Conservation (phyloP, 2,888 invertebrate species). For the Metellina segmentata region DNA sequence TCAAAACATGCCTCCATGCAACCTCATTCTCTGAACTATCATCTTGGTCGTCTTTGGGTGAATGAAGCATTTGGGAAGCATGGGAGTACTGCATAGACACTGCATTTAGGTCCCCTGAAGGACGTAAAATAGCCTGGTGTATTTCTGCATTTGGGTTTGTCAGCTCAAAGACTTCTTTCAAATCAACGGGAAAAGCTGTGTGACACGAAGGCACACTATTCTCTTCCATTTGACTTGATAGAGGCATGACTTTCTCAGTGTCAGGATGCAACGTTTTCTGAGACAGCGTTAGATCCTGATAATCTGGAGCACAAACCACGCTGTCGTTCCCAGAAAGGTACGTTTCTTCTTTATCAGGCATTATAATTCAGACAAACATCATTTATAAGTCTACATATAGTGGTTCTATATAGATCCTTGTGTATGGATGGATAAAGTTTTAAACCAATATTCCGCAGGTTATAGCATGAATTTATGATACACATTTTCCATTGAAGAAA, state of each 20-base stretch:
- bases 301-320: constrained; percentile 50
- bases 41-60: constrained; percentile 58
- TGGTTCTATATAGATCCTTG: too few relatives aligned
- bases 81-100: constrained; percentile 56
- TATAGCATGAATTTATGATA: too few relatives aligned
- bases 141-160: constrained; percentile 71
- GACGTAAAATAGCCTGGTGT: constrained; percentile 65
- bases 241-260: constrained; percentile 42
- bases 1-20: constrained; percentile 66
- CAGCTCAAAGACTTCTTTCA: constrained; percentile 73
- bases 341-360: constrained; percentile 69
- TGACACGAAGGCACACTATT: constrained; percentile 57
- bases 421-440: too few relatives aligned
- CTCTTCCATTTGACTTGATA: constrained; percentile 50
- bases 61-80: constrained; percentile 59
- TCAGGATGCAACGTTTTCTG: constrained; percentile 47
- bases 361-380: background rate
- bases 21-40: constrained; percentile 42
- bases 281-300: constrained; percentile 56
- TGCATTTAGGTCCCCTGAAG: constrained; percentile 18
- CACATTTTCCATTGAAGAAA: too few relatives aligned
- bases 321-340: constrained; percentile 46
- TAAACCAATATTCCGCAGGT: too few relatives aligned
- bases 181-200: constrained; percentile 72
- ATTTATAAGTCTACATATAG: too few relatives aligned